Base-by-base conservation (phyloP, 2,797 vertebrate species). In the Margarornis squamiger region DNA sequence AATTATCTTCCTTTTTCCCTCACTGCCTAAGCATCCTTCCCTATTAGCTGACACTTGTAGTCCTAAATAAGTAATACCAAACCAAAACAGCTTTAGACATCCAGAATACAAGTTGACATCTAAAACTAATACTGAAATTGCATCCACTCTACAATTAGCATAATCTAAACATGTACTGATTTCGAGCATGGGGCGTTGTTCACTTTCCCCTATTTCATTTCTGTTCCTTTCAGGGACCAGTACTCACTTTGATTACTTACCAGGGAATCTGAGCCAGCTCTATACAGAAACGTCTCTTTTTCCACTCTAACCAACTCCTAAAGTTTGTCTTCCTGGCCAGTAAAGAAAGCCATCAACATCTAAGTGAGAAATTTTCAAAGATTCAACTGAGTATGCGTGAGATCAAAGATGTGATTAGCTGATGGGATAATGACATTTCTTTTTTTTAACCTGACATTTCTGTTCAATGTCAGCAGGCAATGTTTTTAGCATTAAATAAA, bases 131-230 rank as follows among this genome's bases (percentile, higher is more conserved):
- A 29, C 12, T 67, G 3, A 57, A 84, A 68, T 34, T 68, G 18
- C 7, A 32, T 3, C 11, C 5, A 4, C 10, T 3, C 0, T 71
- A 41, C 29, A 19, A 10, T 55, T 41, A 30, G 10, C 9, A 14
- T 63, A 27, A 52, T 63, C 34, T 61, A 20, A 80, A 59, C 15
- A 29, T 2, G 1, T 48, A 70, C 21, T 65, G 9, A n/a, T 68
- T 84, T 91, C 26, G 24, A 58, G 10, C 6, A 14, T 39, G n/a
- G 52, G 29, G 8, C 19, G 36, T 39, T 51, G 24, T 51, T 63
- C 20, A 7, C 30, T 70, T 76, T 81, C 22, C 9, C 24, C 30
- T 11, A 7, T 81, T 91, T 78, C 13, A 30, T 75, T 89, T 30
- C 59, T 7, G 2, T 49, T 82, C 21, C n/a, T 12, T 65, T 12